Evolutionary conservation across 37 sponge, comb jelly and placozoan genomes (phyloP).

Genomic region (Hexactinellida sp.): DNA sequence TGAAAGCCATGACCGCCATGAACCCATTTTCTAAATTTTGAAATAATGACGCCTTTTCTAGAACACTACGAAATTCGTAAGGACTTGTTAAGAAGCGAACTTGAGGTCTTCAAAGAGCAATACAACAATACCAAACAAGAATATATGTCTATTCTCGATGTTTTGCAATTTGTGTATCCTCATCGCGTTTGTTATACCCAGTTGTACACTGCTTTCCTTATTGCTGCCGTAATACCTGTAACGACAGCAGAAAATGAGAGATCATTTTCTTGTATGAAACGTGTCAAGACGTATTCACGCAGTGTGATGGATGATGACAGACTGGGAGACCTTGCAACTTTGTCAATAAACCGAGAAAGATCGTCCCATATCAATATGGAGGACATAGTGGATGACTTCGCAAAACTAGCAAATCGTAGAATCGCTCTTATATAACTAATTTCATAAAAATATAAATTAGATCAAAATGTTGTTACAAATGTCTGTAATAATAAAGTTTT

Average conservation of each 20-base stretch:
- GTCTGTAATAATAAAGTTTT: not conserved
- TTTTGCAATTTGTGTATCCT: not conserved
- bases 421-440: not conserved
- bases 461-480: not conserved
- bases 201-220: not conserved
- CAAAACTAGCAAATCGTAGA: not conserved
- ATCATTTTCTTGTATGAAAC: not conserved
- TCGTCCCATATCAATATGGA: not conserved
- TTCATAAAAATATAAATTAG: not conserved
- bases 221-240: not conserved
- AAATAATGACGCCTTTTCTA: constrained; percentile 9
- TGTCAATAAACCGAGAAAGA: not conserved
- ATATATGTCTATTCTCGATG: not conserved
- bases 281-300: not conserved
- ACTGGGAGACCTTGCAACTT: too few relatives aligned
- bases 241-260: not conserved
- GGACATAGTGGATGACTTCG: not conserved
- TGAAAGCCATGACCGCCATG: not conserved
- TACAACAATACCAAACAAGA: constrained; percentile 6
- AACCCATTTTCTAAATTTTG: constrained; percentile 3
- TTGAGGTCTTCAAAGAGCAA: constrained; percentile 10
- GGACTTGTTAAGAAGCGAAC: constrained; percentile 8
- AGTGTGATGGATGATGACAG: not conserved
- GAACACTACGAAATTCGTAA: constrained; percentile 8
- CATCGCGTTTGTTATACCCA: not conserved